Evolutionary conservation across 2,113 vertebrate species (phyloP).

Genomic region (Silurus meridionalis): DNA sequence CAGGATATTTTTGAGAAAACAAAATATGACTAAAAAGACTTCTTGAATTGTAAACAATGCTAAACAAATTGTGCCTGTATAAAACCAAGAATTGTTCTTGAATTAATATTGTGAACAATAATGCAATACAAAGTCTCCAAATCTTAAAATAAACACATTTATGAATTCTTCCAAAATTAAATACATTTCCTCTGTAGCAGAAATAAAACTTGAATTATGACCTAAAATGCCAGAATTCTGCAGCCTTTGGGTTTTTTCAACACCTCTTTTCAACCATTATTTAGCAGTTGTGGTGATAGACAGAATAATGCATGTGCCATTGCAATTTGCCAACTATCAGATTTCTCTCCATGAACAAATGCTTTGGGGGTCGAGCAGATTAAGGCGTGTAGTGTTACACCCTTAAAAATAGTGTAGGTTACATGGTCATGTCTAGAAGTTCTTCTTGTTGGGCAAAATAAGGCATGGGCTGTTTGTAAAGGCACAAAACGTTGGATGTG

Average conservation of each 20-base stretch:
- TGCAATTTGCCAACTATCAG: neutral
- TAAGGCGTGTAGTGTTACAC: neutral
- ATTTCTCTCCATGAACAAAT: neutral
- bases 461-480: neutral
- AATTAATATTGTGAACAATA: neutral
- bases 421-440: neutral
- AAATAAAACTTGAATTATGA: neutral
- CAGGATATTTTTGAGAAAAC: neutral
- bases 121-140: neutral
- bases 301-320: neutral
- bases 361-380: neutral
- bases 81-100: neutral
- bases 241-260: neutral
- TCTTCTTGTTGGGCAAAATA: neutral
- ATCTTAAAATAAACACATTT: neutral
- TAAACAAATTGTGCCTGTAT: neutral
- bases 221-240: neutral
- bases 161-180: neutral
- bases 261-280: neutral
- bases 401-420: neutral
- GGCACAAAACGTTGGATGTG: neutral
- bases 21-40: neutral
- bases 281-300: neutral
- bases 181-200: neutral
- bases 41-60: neutral